Conservation (phyloP, 1,140 invertebrate genomes). For the Cotesia vestalis region DNA sequence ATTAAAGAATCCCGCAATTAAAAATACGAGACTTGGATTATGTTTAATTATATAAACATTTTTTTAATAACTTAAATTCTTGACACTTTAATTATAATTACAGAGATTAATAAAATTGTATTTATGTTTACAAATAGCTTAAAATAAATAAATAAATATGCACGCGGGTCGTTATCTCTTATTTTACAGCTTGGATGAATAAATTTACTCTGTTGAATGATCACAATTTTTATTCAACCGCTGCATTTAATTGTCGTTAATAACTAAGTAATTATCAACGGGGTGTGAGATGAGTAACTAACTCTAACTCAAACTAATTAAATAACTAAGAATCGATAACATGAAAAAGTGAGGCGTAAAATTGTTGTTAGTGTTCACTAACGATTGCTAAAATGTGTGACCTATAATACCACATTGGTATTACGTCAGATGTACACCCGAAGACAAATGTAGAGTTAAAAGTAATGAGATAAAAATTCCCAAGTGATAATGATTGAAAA, state of each 20-base stretch:
- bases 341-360: slow-evolving; percentile 47
- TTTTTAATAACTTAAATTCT: too few relatives aligned
- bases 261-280: slow-evolving; percentile 48
- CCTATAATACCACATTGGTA: slow-evolving; percentile 47
- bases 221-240: too few relatives aligned
- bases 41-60: too few relatives aligned
- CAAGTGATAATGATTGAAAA: neutral
- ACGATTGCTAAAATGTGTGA: slow-evolving; percentile 63
- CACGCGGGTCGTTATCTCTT: too few relatives aligned
- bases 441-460: neutral
- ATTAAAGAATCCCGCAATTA: too few relatives aligned
- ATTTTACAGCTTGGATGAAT: too few relatives aligned
- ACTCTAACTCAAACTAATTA: slow-evolving; percentile 49
- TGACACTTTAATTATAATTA: too few relatives aligned
- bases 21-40: too few relatives aligned
- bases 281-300: slow-evolving; percentile 20
- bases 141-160: too few relatives aligned
- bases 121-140: too few relatives aligned
- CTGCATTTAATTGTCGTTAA: slow-evolving; percentile 51
- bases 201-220: too few relatives aligned
- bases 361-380: slow-evolving; percentile 50
- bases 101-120: too few relatives aligned
- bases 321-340: slow-evolving; percentile 48
- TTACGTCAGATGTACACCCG: slow-evolving; percentile 29
- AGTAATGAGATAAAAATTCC: slow-evolving; percentile 18